A percentile compares a stretch with the other conserved stretches of the same genome.
Evolutionary conservation across 2,888 invertebrate species (phyloP).

Genomic region (Philopedon plagiatum): DNA sequence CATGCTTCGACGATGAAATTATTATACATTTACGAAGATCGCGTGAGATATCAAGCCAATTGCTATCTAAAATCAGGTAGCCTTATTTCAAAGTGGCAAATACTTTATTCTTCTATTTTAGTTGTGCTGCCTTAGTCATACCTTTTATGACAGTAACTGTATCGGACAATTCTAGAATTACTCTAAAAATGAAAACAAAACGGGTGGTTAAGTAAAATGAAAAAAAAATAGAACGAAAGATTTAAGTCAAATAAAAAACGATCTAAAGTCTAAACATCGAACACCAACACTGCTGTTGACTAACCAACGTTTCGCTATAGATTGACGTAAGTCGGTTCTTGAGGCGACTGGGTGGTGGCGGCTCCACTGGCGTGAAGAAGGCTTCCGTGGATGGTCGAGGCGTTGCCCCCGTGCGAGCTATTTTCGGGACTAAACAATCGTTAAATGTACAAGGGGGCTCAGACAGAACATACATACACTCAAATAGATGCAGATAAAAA

Average conservation of each 20-base stretch:
- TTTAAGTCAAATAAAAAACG: slow-evolving; percentile 33
- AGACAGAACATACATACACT: slow-evolving; percentile 55
- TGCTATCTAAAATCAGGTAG: too few species aligned
- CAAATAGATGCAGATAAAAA: slow-evolving; percentile 41
- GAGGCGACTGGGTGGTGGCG: slow-evolving; percentile 77
- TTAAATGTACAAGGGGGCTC: slow-evolving; percentile 68
- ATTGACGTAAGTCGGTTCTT: slow-evolving; percentile 95
- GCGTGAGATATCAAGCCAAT: too few species aligned
- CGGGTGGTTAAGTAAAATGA: slow-evolving; percentile 27
- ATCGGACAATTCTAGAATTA: neutral
- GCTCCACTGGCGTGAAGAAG: slow-evolving; percentile 71
- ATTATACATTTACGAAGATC: too few species aligned
- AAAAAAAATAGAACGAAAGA: slow-evolving; percentile 35
- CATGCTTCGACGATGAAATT: too few species aligned
- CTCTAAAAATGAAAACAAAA: slow-evolving; percentile 30
- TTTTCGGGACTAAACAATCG: slow-evolving; percentile 70
- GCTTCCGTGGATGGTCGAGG: slow-evolving; percentile 66
- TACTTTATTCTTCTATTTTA: too few species aligned
- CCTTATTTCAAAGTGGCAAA: too few species aligned
- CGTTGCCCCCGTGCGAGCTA: slow-evolving; percentile 65
- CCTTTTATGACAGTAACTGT: slow-evolving; percentile 15
- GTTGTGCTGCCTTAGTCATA: too few species aligned
- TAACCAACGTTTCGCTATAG: slow-evolving; percentile 77
- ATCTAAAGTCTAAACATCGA: slow-evolving; percentile 55
- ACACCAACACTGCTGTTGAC: slow-evolving; percentile 69